Conservation (phyloP, 2,888 invertebrate genomes). For the Orthosia incerta region DNA sequence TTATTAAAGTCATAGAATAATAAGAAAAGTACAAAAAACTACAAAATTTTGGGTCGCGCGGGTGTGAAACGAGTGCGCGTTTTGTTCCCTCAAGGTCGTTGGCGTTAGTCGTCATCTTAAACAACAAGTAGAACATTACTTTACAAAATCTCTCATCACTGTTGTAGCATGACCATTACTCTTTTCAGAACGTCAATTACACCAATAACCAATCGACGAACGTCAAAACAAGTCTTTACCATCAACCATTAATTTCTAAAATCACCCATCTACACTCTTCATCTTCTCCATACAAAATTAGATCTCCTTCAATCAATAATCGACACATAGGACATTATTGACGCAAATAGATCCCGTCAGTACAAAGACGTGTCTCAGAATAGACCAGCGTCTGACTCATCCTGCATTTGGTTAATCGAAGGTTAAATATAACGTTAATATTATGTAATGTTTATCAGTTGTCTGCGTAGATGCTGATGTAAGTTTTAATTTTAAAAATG, state of each 20-base stretch:
- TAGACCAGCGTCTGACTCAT: conserved; percentile 85
- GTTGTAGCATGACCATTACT: background rate
- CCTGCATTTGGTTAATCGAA: conserved; percentile 86
- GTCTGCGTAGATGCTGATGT: conserved; percentile 50
- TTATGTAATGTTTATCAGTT: conserved; percentile 71
- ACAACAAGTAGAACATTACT: background rate
- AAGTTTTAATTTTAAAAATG: conserved; percentile 40
- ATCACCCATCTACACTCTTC: background rate
- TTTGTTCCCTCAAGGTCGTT: too few relatives aligned
- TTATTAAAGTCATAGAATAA: too few relatives aligned
- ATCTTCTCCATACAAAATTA: conserved; percentile 38
- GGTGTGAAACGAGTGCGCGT: too few relatives aligned
- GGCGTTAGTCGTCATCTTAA: too few relatives aligned
- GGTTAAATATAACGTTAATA: conserved; percentile 81
- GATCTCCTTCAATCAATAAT: conserved; percentile 62
- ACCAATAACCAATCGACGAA: conserved; percentile 3
- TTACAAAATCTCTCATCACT: background rate
- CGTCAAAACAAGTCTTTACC: background rate
- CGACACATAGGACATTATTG: conserved; percentile 68
- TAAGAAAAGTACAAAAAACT: too few relatives aligned
- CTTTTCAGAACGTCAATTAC: conserved; percentile 8
- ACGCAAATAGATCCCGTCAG: conserved; percentile 80
- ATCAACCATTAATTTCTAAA: conserved; percentile 2
- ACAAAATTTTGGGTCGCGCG: too few relatives aligned
- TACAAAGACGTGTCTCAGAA: conserved; percentile 82